These are phyloP conservation scores for Tipula vernalis DNA, from an alignment of 2,888 invertebrate genomes.

Conservation along the genomic window DNA sequence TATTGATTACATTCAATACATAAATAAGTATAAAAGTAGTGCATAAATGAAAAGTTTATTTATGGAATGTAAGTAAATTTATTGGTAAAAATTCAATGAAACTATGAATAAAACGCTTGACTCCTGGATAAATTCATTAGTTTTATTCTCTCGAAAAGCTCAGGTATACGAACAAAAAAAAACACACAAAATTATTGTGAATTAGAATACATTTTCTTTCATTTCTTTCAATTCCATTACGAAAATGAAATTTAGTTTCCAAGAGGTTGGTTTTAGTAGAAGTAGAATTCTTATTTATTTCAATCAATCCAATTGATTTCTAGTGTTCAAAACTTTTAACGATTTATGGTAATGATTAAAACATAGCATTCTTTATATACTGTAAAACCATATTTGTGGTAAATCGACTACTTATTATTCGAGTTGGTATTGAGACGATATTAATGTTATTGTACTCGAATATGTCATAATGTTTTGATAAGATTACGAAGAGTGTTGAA, in stretches of 20 bases:
- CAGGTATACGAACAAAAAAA: neutral
- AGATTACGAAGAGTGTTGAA: too few relatives aligned
- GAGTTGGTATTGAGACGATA: too few relatives aligned
- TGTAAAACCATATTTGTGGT: too few relatives aligned
- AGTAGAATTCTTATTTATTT: neutral
- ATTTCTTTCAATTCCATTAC: neutral
- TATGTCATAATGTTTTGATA: too few relatives aligned
- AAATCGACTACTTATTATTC: too few relatives aligned
- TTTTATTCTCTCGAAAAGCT: neutral
- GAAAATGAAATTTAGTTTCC: neutral
- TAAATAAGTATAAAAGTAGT: neutral
- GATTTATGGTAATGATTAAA: neutral
- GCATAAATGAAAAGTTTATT: neutral
- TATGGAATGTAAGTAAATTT: neutral
- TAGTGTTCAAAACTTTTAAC: neutral
- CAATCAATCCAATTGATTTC: neutral
- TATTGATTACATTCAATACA: neutral
- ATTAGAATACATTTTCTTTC: neutral
- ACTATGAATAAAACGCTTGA: neutral
- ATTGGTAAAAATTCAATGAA: neutral
- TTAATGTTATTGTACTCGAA: too few relatives aligned
- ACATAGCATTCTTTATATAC: too few relatives aligned
- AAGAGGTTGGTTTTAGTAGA: neutral
- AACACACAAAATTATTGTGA: neutral
- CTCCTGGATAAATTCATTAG: neutral